These are phyloP conservation scores for Drosophila micromelanica DNA, from an alignment of 1,140 invertebrate species.

Conservation along the genomic window DNA sequence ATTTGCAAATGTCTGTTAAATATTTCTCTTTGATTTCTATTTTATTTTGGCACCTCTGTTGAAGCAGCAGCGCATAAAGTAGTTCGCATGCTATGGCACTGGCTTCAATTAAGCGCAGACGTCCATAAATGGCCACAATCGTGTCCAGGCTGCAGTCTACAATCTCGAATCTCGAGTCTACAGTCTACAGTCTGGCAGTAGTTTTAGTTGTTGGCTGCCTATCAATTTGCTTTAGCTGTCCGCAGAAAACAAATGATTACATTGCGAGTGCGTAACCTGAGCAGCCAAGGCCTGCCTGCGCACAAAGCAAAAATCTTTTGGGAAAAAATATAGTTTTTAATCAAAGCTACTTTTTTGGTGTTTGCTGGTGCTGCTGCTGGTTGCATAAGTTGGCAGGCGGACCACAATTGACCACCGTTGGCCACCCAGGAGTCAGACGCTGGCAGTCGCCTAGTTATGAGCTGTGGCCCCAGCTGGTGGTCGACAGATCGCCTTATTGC, in stretches of 20 bases:
- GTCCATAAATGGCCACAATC: conserved; percentile 70
- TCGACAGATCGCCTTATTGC: conserved; percentile 45
- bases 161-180: conserved; percentile 9
- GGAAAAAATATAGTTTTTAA: conserved; percentile 66
- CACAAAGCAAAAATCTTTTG: conserved; percentile 20
- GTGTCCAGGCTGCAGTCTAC: conserved; percentile 20
- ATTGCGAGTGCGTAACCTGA: conserved; percentile 76
- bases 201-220: conserved; percentile 68
- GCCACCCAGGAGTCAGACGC: conserved; percentile 56
- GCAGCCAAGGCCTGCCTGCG: conserved; percentile 45
- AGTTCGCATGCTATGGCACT: conserved; percentile 71
- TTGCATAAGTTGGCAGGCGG: conserved; percentile 58
- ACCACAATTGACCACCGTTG: conserved; percentile 22
- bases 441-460: conserved; percentile 21
- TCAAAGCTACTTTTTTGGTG: conserved; percentile 49
- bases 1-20: conserved; percentile 43
- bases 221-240: conserved; percentile 71
- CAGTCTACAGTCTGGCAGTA: conserved; percentile 15
- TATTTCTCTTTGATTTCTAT: conserved; percentile 32
- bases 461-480: conserved; percentile 54
- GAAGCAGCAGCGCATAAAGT: conserved; percentile 60
- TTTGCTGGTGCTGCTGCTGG: not conserved
- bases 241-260: conserved; percentile 74
- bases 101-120: conserved; percentile 78
- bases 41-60: conserved; percentile 60